These are phyloP conservation scores for Acanthaster planci DNA, from an alignment of 35 echinoderm and acorn worm genomes.

Conservation along the genomic window DNA sequence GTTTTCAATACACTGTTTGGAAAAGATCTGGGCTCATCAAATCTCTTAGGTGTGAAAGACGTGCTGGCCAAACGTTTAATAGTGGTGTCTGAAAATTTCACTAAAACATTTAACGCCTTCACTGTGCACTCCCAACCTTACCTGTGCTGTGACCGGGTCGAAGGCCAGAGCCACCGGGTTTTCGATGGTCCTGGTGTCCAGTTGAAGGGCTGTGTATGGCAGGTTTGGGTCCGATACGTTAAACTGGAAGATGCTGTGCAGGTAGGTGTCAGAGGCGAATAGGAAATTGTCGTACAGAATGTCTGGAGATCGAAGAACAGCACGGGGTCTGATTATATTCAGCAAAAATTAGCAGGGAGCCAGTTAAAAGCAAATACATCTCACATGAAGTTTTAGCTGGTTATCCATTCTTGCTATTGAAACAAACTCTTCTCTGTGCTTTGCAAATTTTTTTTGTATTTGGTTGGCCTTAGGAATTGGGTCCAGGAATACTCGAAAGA, in stretches of 20 bases:
- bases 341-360: not conserved
- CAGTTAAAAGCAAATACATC: not conserved
- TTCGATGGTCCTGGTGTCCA: conserved; percentile 25
- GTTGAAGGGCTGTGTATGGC: conserved; percentile 25
- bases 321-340: not conserved
- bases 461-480: no score
- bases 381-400: not conserved
- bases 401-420: not conserved
- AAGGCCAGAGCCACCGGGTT: conserved; percentile 46
- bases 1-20: no score
- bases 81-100: no score
- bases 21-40: no score
- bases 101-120: no score
- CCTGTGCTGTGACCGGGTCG: conserved; percentile 29
- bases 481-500: no score
- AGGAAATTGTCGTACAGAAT: conserved; percentile 48
- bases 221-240: not conserved
- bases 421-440: no score
- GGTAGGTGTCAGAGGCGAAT: conserved; percentile 39
- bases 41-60: no score
- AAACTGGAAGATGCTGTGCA: conserved; percentile 58
- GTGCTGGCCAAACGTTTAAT: no score
- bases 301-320: conserved; percentile 24
- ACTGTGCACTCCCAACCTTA: no score
- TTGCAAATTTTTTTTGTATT: no score